Percentiles rank a stretch among this genome's conserved stretches.
Conservation (phyloP, 2,797 vertebrate genomes). For the Eurystomus glaucurus region DNA sequence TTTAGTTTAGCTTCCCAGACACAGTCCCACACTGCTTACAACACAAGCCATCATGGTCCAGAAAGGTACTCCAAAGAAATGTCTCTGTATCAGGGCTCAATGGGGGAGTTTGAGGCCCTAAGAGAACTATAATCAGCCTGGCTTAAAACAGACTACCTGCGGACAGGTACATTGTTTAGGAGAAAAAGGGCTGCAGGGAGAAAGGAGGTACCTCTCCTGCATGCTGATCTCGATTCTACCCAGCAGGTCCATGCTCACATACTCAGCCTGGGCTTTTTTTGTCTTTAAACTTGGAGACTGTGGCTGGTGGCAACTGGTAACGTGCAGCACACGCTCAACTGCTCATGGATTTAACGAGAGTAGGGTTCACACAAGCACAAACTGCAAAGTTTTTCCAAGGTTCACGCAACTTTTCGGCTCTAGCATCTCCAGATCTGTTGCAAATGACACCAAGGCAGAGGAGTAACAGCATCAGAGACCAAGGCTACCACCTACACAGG, state of each 20-base stretch:
- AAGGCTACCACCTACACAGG: too few relatives aligned
- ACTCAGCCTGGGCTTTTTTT: neutral
- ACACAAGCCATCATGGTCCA: neutral
- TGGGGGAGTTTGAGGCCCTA: too few relatives aligned
- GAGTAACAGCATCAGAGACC: neutral
- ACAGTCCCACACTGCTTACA: neutral
- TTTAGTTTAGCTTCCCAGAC: neutral
- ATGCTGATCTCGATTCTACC: neutral
- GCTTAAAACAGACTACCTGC: neutral
- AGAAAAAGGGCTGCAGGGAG: neutral
- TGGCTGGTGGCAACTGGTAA: neutral
- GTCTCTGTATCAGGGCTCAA: neutral
- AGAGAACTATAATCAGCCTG: neutral
- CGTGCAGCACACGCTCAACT: accelerated
- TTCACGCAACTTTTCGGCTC: accelerated
- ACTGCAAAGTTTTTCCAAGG: neutral
- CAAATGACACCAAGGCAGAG: neutral
- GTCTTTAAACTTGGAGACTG: neutral
- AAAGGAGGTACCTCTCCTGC: neutral
- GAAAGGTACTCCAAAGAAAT: neutral
- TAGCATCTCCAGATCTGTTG: neutral
- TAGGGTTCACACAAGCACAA: neutral
- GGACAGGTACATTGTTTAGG: neutral
- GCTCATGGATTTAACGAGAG: neutral
- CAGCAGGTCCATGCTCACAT: neutral